These are phyloP conservation scores for Argyresthia goedartella DNA, from an alignment of 2,888 invertebrate species.

Conservation along the genomic window DNA sequence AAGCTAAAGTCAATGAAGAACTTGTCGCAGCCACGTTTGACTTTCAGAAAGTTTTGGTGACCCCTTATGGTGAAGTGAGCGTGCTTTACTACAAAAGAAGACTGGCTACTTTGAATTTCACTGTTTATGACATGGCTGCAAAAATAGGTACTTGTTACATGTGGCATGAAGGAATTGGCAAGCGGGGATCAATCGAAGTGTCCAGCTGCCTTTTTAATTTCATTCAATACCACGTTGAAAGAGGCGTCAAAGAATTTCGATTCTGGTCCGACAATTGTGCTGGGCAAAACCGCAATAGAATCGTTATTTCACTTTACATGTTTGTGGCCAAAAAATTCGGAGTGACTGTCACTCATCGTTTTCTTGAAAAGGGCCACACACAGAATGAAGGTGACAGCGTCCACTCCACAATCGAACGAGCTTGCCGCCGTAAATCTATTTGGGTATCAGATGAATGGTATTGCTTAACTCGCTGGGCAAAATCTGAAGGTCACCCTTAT, in stretches of 20 bases:
- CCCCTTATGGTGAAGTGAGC: conserved; percentile 11
- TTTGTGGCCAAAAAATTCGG: conserved; percentile 11
- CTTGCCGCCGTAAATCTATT: conserved; percentile 9
- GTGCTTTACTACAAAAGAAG: conserved; percentile 15
- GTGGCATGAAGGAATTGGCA: conserved; percentile 17
- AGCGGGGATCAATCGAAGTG: conserved; percentile 18
- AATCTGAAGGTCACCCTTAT: conserved; percentile 7
- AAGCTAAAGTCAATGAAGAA: neutral
- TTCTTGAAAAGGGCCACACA: conserved; percentile 18
- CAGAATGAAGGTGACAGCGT: conserved; percentile 17
- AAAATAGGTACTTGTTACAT: conserved; percentile 16
- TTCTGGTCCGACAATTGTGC: conserved; percentile 18
- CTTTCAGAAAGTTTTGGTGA: conserved; percentile 14
- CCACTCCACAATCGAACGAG: conserved; percentile 16
- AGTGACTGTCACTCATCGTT: conserved; percentile 15
- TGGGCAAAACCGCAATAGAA: conserved; percentile 16
- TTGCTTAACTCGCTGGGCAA: conserved; percentile 5
- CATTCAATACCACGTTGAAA: conserved; percentile 10
- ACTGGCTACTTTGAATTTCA: conserved; percentile 15
- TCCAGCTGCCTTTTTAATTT: conserved; percentile 14
- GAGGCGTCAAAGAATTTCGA: conserved; percentile 12
- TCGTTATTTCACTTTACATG: conserved; percentile 15
- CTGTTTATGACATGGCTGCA: conserved; percentile 12
- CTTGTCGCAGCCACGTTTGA: conserved; percentile 11
- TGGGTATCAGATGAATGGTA: conserved; percentile 6